Conservation (phyloP, 2,797 vertebrate genomes). For the Botia kubotai region DNA sequence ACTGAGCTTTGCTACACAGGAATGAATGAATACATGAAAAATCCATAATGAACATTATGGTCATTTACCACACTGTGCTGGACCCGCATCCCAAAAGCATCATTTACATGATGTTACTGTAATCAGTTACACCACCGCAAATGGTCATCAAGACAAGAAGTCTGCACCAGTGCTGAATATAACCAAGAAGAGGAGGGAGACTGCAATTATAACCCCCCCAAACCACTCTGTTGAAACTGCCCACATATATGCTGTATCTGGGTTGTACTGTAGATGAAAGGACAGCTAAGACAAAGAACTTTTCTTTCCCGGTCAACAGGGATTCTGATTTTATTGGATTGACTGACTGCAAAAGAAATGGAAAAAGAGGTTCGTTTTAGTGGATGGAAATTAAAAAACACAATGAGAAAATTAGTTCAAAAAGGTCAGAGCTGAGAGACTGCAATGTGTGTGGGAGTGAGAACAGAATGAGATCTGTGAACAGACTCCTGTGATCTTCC, state of each 20-base stretch:
- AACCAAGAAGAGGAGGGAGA: slow-evolving; percentile 18
- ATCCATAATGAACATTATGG: slow-evolving; percentile 46
- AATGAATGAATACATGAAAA: slow-evolving; percentile 48
- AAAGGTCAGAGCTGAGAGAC: neutral
- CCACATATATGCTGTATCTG: neutral
- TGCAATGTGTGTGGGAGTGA: slow-evolving; percentile 11
- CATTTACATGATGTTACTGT: slow-evolving; percentile 44
- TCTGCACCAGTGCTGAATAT: slow-evolving; percentile 29
- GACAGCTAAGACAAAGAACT: slow-evolving; percentile 9
- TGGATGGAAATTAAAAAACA: slow-evolving; percentile 7
- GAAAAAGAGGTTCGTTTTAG: slow-evolving; percentile 9
- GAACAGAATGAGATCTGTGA: slow-evolving; percentile 13
- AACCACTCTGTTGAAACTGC: too few relatives aligned
- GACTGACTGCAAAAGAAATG: neutral
- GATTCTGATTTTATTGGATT: neutral
- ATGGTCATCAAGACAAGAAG: slow-evolving; percentile 39
- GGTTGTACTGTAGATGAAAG: slow-evolving; percentile 9
- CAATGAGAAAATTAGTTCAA: neutral
- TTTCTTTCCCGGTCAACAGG: slow-evolving; percentile 8
- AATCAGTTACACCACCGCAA: slow-evolving; percentile 51
- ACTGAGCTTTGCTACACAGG: slow-evolving; percentile 32
- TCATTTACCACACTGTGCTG: slow-evolving; percentile 41
- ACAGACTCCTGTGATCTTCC: slow-evolving; percentile 2
- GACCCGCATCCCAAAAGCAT: slow-evolving; percentile 33
- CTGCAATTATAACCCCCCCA: slow-evolving; percentile 23